Evolutionary conservation across 1,140 invertebrate species (phyloP), one percentile per base, ranked within the genome.

Genomic region (Fopius arisanus): DNA sequence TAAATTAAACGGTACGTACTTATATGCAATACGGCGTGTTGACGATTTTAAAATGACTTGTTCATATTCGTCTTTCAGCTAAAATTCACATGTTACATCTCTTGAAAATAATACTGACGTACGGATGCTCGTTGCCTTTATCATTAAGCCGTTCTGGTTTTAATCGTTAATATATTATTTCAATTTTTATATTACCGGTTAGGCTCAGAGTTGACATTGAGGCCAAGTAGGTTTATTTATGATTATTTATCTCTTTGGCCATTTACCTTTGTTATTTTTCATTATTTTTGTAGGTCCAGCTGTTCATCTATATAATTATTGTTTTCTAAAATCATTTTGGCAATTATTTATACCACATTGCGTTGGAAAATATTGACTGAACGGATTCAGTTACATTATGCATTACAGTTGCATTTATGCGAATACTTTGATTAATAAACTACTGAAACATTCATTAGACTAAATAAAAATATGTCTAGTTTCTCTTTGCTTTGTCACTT

Each of bases 71-170:
- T 67, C 26, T 41, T 37, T 67, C 37, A 21, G 33, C 29, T 40
- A 63, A 62, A 33, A 19, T 62, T 21, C 23, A 84, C 82, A 77
- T 85, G 79, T 79, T 82, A 78, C 82, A 84, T 83, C 79, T 79
- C 73, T 82, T 82, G 63, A 82, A 84, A 75, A 76, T 87, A 86
- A 87, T 86, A 87, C 84, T 86, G 85, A 87, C 86, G 81, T 79
- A 74, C 79, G 80, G 72, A 80, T 72, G 71, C 79, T 81, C 80
- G 74, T 82, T 75, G 79, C 73, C 66, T 73, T 78, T 7, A 16
- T 59, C 19, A 59, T 59, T 41, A 43, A 73, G 75, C 78, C 75
- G 77, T 72, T 76, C 72, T 67, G n/a, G 10, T 37, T 63, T 71
- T 54, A 54, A 48, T 16, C 5, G 43, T 19, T 28, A 59, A 26